Percentiles rank a stretch among this genome's conserved stretches.
These are phyloP conservation scores for Xenentodon cancila DNA, from an alignment of 2,797 vertebrate genomes.

Conservation along the genomic window DNA sequence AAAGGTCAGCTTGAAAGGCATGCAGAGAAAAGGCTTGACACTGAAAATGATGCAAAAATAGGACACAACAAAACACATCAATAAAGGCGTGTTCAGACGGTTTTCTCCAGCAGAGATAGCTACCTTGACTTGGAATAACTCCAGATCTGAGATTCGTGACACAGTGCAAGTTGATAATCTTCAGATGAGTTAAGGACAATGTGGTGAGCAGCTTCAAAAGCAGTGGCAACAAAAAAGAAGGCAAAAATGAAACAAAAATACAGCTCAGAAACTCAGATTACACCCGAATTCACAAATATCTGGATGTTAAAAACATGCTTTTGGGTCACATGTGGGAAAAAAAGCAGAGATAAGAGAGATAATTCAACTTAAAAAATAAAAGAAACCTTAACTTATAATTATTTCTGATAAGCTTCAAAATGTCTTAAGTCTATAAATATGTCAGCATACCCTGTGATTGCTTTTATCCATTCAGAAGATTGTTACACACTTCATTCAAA, in stretches of 20 bases:
- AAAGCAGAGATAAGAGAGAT: conserved; percentile 18
- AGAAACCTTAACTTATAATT: conserved; percentile 17
- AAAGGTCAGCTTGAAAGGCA: conserved; percentile 53
- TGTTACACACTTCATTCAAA: neutral
- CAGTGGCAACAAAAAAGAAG: conserved; percentile 53
- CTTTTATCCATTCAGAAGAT: neutral
- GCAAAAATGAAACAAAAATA: conserved; percentile 21
- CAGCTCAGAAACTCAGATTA: conserved; percentile 19
- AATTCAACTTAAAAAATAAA: conserved; percentile 15
- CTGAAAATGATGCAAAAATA: conserved; percentile 38
- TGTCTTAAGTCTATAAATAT: conserved; percentile 1
- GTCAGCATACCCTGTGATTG: conserved; percentile 1
- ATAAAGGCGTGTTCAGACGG: conserved; percentile 10
- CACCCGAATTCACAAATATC: conserved; percentile 17
- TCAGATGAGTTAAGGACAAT: conserved; percentile 58
- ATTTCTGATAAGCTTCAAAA: conserved; percentile 50
- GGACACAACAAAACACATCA: conserved; percentile 3
- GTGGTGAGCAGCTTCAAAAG: conserved; percentile 65
- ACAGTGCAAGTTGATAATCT: conserved; percentile 14
- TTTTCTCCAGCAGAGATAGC: conserved; percentile 21
- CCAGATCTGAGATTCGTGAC: conserved; percentile 14
- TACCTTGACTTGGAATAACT: conserved; percentile 17
- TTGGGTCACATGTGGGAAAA: conserved; percentile 14
- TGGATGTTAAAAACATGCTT: conserved; percentile 30
- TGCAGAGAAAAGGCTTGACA: conserved; percentile 53